Conservation (phyloP, 2,888 invertebrate genomes). For the Thymelicus acteon region DNA sequence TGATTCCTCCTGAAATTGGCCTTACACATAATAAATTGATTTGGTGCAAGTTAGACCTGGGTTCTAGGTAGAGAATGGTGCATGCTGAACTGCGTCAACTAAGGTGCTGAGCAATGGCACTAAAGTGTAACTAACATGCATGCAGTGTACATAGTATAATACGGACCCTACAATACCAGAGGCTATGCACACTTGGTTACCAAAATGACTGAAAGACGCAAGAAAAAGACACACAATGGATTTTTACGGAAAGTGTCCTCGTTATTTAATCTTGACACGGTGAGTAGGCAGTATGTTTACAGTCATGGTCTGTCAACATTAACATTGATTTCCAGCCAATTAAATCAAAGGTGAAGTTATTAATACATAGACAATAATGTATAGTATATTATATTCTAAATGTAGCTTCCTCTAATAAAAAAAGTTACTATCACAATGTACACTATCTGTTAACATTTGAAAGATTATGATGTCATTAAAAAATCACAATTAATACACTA, state of each 20-base stretch:
- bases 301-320: slow-evolving; percentile 39
- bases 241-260: slow-evolving; percentile 95
- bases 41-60: slow-evolving; percentile 83
- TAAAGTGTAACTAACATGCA: slow-evolving; percentile 85
- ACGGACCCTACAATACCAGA: slow-evolving; percentile 65
- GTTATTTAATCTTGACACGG: slow-evolving; percentile 94
- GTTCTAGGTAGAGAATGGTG: slow-evolving; percentile 84
- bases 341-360: slow-evolving; percentile 40
- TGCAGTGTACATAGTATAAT: slow-evolving; percentile 84
- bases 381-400: slow-evolving; percentile 1
- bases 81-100: slow-evolving; percentile 77
- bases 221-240: slow-evolving; percentile 86
- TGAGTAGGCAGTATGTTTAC: slow-evolving; percentile 85
- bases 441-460: background rate
- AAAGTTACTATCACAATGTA: background rate
- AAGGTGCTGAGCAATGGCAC: slow-evolving; percentile 78
- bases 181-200: slow-evolving; percentile 75
- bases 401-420: background rate
- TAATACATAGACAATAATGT: slow-evolving; percentile 22
- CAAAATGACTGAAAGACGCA: slow-evolving; percentile 84
- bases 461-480: background rate
- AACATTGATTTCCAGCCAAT: slow-evolving; percentile 40
- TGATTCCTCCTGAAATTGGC: slow-evolving; percentile 60
- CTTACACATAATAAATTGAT: slow-evolving; percentile 65
- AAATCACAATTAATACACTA: no score